phyloP scores from a whole-genome alignment of 2,888 invertebrate genomes.

The Mongoloraphidia duomilia region DNA sequence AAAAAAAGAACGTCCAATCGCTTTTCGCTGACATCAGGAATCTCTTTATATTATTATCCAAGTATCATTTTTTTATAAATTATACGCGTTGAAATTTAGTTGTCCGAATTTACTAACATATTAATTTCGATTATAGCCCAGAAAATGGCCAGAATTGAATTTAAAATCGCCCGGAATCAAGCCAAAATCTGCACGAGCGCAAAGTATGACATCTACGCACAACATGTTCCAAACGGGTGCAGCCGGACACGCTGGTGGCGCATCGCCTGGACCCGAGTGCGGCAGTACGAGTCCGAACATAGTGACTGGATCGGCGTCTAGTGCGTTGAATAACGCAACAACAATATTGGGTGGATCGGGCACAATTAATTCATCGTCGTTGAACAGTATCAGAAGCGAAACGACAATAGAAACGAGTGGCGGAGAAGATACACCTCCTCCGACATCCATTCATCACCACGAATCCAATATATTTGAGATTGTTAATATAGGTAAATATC shows the following conservation, averaged over 20 bases:
- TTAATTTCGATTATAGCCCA: conserved; percentile 37
- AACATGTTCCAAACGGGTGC: conserved; percentile 24
- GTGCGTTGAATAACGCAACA: conserved; percentile 9
- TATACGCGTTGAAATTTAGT: no score
- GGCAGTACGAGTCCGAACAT: conserved; percentile 16
- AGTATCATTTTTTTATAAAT: no score
- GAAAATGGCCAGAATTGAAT: conserved; percentile 72
- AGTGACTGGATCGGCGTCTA: conserved; percentile 24
- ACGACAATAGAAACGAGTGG: conserved; percentile 3
- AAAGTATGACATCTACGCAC: conserved; percentile 31
- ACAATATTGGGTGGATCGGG: background rate
- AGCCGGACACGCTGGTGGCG: conserved; percentile 23
- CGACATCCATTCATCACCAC: conserved; percentile 21
- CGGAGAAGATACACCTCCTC: conserved; percentile 19
- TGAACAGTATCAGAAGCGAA: background rate
- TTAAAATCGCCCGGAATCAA: conserved; percentile 86
- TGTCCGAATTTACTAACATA: background rate
- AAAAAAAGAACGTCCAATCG: no score
- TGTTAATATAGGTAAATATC: conserved; percentile 2
- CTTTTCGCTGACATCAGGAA: no score
- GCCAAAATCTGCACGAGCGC: conserved; percentile 39
- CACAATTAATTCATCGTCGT: background rate
- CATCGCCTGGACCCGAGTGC: conserved; percentile 18
- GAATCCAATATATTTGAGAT: conserved; percentile 27
- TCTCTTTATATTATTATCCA: no score